Percentiles rank a stretch among this genome's conserved stretches.
These are phyloP conservation scores for Ginglymostoma cirratum DNA, from an alignment of 2,113 vertebrate species.

Conservation along the genomic window DNA sequence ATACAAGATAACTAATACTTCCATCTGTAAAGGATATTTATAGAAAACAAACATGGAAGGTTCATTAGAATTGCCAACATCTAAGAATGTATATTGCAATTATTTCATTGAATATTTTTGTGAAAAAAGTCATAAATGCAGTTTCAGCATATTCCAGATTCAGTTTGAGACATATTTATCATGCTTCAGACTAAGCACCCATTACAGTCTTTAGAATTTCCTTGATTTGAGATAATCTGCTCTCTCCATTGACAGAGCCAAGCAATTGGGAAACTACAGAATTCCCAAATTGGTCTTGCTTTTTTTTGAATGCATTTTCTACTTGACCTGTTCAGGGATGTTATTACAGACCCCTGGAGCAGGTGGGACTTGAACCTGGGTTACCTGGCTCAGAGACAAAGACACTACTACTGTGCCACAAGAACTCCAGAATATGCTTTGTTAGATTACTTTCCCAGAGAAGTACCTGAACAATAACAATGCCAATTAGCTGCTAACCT, in stretches of 20 bases:
- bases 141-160: neutral
- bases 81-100: neutral
- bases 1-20: neutral
- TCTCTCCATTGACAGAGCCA: neutral
- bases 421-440: neutral
- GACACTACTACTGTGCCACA: too few relatives aligned
- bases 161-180: neutral
- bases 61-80: neutral
- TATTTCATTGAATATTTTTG: neutral
- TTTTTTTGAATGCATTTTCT: too few relatives aligned
- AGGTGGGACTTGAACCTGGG: too few relatives aligned
- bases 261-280: neutral
- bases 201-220: neutral
- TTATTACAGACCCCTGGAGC: too few relatives aligned
- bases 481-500: neutral
- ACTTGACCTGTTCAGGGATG: too few relatives aligned
- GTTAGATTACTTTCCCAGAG: neutral
- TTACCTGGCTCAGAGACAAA: too few relatives aligned
- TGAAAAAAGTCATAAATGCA: neutral
- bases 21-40: neutral
- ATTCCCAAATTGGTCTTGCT: neutral
- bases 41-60: neutral
- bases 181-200: neutral
- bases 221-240: neutral
- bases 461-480: neutral